Conservation (phyloP, 2,888 invertebrate species). For the Andricus curvator region DNA sequence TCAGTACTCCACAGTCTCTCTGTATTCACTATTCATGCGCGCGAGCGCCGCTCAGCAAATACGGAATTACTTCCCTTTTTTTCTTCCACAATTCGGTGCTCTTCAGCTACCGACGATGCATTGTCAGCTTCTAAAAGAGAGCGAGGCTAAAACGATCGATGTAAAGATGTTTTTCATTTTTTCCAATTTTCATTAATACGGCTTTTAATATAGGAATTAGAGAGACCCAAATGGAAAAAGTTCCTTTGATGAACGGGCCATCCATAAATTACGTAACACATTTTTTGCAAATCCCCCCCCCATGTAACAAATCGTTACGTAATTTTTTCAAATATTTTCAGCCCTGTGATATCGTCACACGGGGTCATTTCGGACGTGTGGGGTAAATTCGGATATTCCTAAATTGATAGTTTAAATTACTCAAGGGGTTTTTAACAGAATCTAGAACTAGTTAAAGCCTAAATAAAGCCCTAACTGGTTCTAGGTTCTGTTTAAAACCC, state of each 20-base stretch:
- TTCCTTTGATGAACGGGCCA: not conserved
- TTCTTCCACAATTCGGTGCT: conserved; percentile 42
- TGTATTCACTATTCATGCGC: conserved; percentile 48
- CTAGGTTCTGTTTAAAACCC: too few species aligned
- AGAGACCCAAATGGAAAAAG: not conserved
- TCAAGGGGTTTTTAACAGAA: too few species aligned
- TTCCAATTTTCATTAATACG: not conserved
- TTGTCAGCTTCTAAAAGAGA: conserved; percentile 34
- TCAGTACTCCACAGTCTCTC: not conserved
- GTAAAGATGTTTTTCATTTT: conserved; percentile 4
- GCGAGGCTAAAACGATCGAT: conserved; percentile 8
- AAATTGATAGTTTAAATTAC: too few species aligned
- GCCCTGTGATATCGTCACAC: too few species aligned
- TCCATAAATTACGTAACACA: too few species aligned
- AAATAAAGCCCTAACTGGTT: too few species aligned
- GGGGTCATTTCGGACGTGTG: too few species aligned
- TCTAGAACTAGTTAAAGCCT: too few species aligned
- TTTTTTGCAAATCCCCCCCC: too few species aligned
- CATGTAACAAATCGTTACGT: too few species aligned
- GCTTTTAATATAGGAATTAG: not conserved
- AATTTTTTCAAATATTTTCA: too few species aligned
- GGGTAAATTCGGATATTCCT: too few species aligned
- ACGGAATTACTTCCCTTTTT: conserved; percentile 57
- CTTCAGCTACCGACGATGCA: conserved; percentile 46
- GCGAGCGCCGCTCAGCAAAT: conserved; percentile 56